Percentiles rank a stretch among this genome's conserved stretches.
phyloP scores from a whole-genome alignment of 2,113 vertebrate species.

The Conger conger region DNA sequence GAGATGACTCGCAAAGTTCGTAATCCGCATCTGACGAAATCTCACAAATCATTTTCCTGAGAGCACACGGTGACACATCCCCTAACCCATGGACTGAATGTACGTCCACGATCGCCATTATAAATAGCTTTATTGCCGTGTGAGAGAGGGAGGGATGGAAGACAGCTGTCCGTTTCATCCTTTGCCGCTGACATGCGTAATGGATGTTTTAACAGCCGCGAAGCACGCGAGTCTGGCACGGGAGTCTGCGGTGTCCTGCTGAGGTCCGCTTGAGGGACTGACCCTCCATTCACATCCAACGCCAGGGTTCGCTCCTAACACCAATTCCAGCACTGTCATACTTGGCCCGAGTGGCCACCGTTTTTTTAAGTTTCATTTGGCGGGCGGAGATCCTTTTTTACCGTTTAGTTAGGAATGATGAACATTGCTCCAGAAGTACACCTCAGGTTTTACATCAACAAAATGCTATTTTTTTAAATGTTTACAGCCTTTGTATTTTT shows the following conservation, averaged over 20 bases:
- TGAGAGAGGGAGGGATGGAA: background rate
- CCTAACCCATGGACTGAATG: background rate
- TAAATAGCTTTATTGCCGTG: constrained; percentile 3
- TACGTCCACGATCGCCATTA: background rate
- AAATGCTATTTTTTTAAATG: too few relatives aligned
- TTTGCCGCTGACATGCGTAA: background rate
- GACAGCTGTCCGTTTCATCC: background rate
- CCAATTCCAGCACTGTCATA: background rate
- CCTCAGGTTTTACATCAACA: too few relatives aligned
- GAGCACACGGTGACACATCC: background rate
- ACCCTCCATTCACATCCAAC: background rate
- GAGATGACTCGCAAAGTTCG: background rate
- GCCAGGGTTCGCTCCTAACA: background rate
- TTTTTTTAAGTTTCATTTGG: background rate
- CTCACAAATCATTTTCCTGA: background rate
- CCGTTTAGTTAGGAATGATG: too few relatives aligned
- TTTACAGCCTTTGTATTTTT: too few relatives aligned
- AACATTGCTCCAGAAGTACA: too few relatives aligned
- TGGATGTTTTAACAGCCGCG: background rate
- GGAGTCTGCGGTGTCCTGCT: background rate
- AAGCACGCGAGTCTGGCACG: background rate
- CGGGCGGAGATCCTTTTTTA: background rate
- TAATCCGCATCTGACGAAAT: background rate
- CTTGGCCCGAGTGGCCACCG: background rate
- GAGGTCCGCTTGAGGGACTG: background rate